Percentiles rank a stretch among this genome's conserved stretches.
Conservation (phyloP, 2,888 invertebrate genomes). For the Drosophila subquinaria region DNA sequence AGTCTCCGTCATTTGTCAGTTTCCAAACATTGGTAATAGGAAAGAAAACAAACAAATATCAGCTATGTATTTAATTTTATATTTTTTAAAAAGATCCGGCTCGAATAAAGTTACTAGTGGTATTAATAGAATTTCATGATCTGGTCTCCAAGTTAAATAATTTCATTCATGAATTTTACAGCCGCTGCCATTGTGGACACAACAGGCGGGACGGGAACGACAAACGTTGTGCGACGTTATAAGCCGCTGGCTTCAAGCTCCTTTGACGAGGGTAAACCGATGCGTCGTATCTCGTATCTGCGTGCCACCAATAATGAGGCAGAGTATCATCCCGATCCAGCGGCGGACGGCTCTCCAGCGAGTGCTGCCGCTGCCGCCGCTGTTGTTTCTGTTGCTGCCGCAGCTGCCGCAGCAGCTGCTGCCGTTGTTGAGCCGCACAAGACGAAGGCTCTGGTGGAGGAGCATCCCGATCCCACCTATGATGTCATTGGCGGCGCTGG, state of each 20-base stretch:
- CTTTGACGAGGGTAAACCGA: conserved; percentile 94
- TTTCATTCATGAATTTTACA: not conserved
- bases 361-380: conserved; percentile 42
- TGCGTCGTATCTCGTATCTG: conserved; percentile 96
- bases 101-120: not conserved
- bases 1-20: not conserved
- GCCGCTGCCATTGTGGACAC: conserved; percentile 60
- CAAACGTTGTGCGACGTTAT: conserved; percentile 82
- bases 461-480: conserved; percentile 82
- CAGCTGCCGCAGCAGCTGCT: conserved; percentile 58
- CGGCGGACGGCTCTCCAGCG: conserved; percentile 56
- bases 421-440: conserved; percentile 67
- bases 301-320: conserved; percentile 94
- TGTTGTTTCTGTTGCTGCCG: conserved; percentile 52
- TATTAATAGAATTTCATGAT: not conserved
- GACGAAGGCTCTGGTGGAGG: conserved; percentile 72
- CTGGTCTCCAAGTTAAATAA: not conserved
- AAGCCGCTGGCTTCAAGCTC: conserved; percentile 85
- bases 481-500: conserved; percentile 76
- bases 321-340: conserved; percentile 86
- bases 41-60: not conserved
- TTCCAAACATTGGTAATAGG: too few species aligned
- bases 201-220: conserved; percentile 1
- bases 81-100: conserved; percentile 1
- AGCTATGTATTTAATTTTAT: conserved; percentile 9